Evolutionary conservation across 2,797 vertebrate species (phyloP).

Genomic region (Nyctalus aviator): DNA sequence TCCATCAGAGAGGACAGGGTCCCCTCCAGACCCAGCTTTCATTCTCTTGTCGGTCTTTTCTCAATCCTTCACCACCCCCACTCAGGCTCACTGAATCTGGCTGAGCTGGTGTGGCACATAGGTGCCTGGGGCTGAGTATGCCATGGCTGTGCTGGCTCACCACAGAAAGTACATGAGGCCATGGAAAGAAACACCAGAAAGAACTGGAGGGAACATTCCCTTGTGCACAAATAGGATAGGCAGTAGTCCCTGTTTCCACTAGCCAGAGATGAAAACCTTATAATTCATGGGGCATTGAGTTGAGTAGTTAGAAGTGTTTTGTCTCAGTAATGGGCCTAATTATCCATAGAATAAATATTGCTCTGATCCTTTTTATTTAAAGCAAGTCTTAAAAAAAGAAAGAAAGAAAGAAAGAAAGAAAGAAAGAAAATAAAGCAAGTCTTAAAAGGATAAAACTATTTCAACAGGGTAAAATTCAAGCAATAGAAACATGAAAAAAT

Average conservation of each 20-base stretch:
- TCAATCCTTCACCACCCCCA: too few relatives aligned
- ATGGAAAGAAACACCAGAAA: background rate
- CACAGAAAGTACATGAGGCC: too few relatives aligned
- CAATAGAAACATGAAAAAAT: conserved; percentile 37
- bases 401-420: too few relatives aligned
- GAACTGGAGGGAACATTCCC: background rate
- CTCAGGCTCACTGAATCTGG: too few relatives aligned
- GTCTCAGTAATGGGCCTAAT: background rate
- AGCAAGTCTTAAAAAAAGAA: conserved; percentile 13
- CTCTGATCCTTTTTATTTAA: background rate
- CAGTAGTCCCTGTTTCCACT: background rate
- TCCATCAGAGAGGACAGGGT: too few relatives aligned
- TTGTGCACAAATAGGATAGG: background rate
- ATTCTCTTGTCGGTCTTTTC: too few relatives aligned
- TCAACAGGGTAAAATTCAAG: conserved; percentile 31
- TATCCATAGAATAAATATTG: background rate
- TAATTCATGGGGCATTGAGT: background rate
- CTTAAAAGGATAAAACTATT: conserved; percentile 31
- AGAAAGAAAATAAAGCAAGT: background rate
- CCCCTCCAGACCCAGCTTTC: too few relatives aligned
- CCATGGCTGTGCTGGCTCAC: too few relatives aligned
- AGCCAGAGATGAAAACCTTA: background rate
- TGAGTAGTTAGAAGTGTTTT: background rate
- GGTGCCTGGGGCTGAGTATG: too few relatives aligned
- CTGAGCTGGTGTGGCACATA: too few relatives aligned